Base-by-base conservation (phyloP, 1,140 invertebrate genomes). In the Cydia fagiglandana region DNA sequence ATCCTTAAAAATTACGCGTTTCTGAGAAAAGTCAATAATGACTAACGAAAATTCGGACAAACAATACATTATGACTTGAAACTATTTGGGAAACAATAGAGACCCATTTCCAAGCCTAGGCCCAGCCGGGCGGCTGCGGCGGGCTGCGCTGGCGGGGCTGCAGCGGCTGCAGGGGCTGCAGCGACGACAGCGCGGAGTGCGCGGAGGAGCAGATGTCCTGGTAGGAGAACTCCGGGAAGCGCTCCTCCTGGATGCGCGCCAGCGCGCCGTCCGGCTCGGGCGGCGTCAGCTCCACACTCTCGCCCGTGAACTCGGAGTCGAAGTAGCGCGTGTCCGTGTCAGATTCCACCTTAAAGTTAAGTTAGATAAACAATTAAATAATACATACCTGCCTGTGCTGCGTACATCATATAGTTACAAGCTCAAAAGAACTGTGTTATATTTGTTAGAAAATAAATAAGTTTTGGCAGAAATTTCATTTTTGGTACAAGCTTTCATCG, bases 291-390 rank as follows among this genome's bases (percentile, higher is more conserved):
- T 99, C 97, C 10, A 99, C 98, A 83, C 96, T 96, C 93, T 99
- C 98, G 74, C 98, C 98, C n/a, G 99, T 99, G 93, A 99, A 99
- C 94, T 99, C 98, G 76, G 97, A 96, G 93, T 99, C 98, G 94
- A 99, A 99, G 94, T 99, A 99, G 81, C 98, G 95, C 38, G 98
- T 99, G 93, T 99, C 99, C 45, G 97, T 99, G 85, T 99, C 98
- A 17, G 97, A 98, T 68, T 96, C 97, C 66, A 99, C 98, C 93
- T 98, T 97, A 78, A 98, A 98, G 41, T 30, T 30, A 93, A 24
- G 24, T 24, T 98, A 99, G 93, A 99, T 30, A 30, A 30, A 30
- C 4, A 2, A 30, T 4, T 30, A 30, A 30, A 30, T 30, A 30
- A 4, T 30, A 30, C 30, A 30, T 30, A 30, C 30, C 30, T 3